Evolutionary conservation across 2,888 invertebrate genomes (phyloP), one percentile per base, ranked within the genome.

Genomic region (Scaeva pyrastri): DNA sequence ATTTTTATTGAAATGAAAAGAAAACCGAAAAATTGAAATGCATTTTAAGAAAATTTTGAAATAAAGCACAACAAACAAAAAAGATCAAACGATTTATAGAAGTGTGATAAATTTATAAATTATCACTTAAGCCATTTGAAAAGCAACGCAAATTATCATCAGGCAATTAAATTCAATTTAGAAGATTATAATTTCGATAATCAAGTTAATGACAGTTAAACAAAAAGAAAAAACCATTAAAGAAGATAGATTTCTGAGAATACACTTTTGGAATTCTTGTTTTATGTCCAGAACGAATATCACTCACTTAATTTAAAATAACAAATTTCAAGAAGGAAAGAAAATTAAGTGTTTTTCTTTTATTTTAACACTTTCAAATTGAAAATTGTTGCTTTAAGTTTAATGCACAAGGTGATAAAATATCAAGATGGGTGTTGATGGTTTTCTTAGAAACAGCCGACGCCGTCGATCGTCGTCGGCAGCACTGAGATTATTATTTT

Each of bases 81-180:
- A 31, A 52, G 23, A 52, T 52, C 52, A 52, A 52, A 52, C 23
- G 23, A 14, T 52, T 14, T 52, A 23, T 52, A 48, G 14, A 52
- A 52, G 23, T 52, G 52, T 52, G n/a, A 52, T 23, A n/a, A 52
- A 52, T 52, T 52, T 8, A 26, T 26, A 52, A 23, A 52, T 52
- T n/a, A 26, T 11, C 52, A 52, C 11, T 52, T 52, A 52, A 52
- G 7, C 3, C 23, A 52, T 7, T 26, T 14, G 8, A 52, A 52
- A 26, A 52, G 2, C 7, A 26, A n/a, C 52, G 19, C 8, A 21
- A 48, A 48, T 21, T 6, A 48, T 48, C 2, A 26, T 23, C n/a
- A 14, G 1, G 7, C 8, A 52, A 52, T 52, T 52, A 23, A 52
- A 26, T 7, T 52, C 26, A 52, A 52, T 26, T 52, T 14, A 26